These are phyloP conservation scores for Leptopilina boulardi DNA, from an alignment of 1,140 invertebrate genomes.

Conservation along the genomic window DNA sequence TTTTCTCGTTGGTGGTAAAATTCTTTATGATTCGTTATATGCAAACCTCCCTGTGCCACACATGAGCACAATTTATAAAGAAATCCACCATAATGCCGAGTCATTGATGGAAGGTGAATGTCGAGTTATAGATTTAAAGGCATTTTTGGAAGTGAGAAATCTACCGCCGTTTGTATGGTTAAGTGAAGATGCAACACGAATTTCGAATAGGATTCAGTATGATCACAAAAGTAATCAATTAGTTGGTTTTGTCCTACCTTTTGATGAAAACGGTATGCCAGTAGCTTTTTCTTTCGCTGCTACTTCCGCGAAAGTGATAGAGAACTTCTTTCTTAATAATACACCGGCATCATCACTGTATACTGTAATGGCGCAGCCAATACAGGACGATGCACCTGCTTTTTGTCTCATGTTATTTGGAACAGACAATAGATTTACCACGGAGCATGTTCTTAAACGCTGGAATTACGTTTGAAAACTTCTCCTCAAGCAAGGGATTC, in stretches of 20 bases:
- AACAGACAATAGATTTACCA: slow-evolving; percentile 42
- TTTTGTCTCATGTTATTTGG: slow-evolving; percentile 48
- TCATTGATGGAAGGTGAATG: slow-evolving; percentile 44
- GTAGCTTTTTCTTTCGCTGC: slow-evolving; percentile 39
- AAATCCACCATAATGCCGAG: background rate
- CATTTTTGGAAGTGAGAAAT: slow-evolving; percentile 42
- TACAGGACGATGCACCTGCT: slow-evolving; percentile 34
- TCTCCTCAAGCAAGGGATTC: slow-evolving; percentile 42
- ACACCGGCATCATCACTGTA: slow-evolving; percentile 31
- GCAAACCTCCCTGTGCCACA: background rate
- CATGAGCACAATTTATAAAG: slow-evolving; percentile 1
- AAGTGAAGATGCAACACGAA: slow-evolving; percentile 50
- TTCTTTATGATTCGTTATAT: slow-evolving; percentile 7
- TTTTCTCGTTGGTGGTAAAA: slow-evolving; percentile 1
- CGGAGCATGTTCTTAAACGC: slow-evolving; percentile 39
- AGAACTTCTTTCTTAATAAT: slow-evolving; percentile 41
- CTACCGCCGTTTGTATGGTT: slow-evolving; percentile 45
- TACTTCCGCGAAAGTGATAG: slow-evolving; percentile 41
- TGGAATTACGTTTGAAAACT: slow-evolving; percentile 37
- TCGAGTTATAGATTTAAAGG: slow-evolving; percentile 43
- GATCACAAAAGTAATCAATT: slow-evolving; percentile 46
- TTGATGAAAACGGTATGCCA: slow-evolving; percentile 42
- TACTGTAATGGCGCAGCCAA: slow-evolving; percentile 46
- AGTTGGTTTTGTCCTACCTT: slow-evolving; percentile 44
- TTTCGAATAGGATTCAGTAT: slow-evolving; percentile 47